Evolutionary conservation across 2,113 vertebrate species (phyloP).

Genomic region (Camelus bactrianus): DNA sequence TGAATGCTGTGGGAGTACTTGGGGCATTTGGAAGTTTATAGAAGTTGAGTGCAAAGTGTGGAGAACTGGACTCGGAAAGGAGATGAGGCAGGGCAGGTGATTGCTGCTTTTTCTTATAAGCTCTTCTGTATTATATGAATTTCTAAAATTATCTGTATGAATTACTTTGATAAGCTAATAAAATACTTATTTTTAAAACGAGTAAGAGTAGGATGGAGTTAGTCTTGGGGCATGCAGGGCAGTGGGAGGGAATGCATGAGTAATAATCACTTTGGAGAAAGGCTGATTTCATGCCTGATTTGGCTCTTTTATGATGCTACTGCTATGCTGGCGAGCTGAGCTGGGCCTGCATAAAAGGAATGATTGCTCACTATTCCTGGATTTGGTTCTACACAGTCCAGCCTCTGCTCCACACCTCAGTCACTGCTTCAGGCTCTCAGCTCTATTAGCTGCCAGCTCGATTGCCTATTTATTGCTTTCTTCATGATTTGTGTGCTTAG

Average conservation of each 20-base stretch:
- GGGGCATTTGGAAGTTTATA: not conserved
- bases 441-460: not conserved
- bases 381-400: not conserved
- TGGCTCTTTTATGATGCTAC: not conserved
- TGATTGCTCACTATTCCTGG: not conserved
- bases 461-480: not conserved
- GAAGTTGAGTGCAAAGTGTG: not conserved
- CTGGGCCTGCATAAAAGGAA: not conserved
- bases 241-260: slow-evolving; percentile 15
- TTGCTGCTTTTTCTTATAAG: not conserved
- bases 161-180: slow-evolving; percentile 55
- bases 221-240: not conserved
- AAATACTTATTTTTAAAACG: slow-evolving; percentile 34
- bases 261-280: slow-evolving; percentile 36
- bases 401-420: not conserved
- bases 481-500: not conserved
- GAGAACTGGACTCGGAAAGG: not conserved
- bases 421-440: not conserved
- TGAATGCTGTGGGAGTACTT: not conserved
- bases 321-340: not conserved
- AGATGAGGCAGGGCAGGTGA: not conserved
- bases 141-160: slow-evolving; percentile 39
- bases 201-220: not conserved
- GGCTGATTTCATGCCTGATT: not conserved
- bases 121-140: not conserved